Conservation (phyloP, 2,888 invertebrate genomes). For the Cylindroiulus punctatus region DNA sequence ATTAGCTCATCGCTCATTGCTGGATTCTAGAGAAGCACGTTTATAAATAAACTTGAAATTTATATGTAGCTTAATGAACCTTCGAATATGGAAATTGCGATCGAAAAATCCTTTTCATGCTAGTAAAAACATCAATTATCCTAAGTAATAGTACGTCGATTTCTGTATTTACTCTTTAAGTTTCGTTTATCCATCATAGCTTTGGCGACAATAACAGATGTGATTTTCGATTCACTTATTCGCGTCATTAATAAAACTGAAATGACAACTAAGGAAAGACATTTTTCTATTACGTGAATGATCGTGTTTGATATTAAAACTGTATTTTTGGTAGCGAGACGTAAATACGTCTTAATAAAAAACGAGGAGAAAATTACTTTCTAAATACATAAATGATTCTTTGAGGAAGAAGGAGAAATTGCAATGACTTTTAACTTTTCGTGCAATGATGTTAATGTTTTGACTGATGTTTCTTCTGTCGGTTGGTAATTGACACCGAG, state of each 20-base stretch:
- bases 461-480: slow-evolving; percentile 24
- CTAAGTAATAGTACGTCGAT: too few species aligned
- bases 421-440: not conserved
- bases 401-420: not conserved
- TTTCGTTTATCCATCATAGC: not conserved
- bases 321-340: slow-evolving; percentile 6
- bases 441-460: not conserved
- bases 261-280: not conserved
- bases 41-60: too few species aligned
- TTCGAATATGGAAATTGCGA: too few species aligned
- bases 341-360: slow-evolving; percentile 1
- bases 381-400: slow-evolving; percentile 6
- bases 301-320: slow-evolving; percentile 24
- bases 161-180: not conserved
- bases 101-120: too few species aligned
- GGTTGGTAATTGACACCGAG: not conserved
- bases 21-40: too few species aligned
- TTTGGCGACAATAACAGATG: slow-evolving; percentile 1
- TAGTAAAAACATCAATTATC: too few species aligned
- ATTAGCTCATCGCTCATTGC: too few species aligned
- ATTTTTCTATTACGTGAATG: not conserved
- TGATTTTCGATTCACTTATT: slow-evolving; percentile 1
- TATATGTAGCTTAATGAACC: too few species aligned
- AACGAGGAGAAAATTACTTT: not conserved
- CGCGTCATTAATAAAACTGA: not conserved